Percentiles rank a stretch among this genome's conserved stretches.
These are phyloP conservation scores for Cabera pusaria DNA, from an alignment of 2,888 invertebrate genomes.

Conservation along the genomic window DNA sequence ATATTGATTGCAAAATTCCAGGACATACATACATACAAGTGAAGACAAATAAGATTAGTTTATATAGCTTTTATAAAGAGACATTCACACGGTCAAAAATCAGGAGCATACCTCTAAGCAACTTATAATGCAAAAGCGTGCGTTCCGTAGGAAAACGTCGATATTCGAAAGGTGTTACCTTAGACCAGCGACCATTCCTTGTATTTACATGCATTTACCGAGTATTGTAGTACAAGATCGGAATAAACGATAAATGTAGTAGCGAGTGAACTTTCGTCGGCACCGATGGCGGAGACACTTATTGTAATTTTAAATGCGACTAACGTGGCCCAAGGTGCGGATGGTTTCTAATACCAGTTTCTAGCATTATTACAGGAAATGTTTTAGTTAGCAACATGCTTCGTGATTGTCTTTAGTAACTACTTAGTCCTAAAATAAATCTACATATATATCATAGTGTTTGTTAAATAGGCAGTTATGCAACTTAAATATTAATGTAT, in stretches of 20 bases:
- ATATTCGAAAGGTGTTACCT: slow-evolving; percentile 1
- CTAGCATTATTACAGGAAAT: slow-evolving; percentile 4
- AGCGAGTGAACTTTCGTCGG: slow-evolving; percentile 67
- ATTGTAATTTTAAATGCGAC: slow-evolving; percentile 77
- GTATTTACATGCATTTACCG: slow-evolving; percentile 23
- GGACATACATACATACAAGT: no score
- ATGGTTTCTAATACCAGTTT: slow-evolving; percentile 37
- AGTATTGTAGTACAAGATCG: slow-evolving; percentile 47
- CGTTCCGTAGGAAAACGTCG: background rate
- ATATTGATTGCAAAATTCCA: no score
- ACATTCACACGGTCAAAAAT: no score
- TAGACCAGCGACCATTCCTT: slow-evolving; percentile 12
- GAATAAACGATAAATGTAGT: slow-evolving; percentile 59
- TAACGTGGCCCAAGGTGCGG: slow-evolving; percentile 41
- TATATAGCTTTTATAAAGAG: no score
- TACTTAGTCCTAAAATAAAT: no score
- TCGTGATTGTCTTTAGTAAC: no score
- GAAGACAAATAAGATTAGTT: no score
- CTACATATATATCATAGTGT: no score
- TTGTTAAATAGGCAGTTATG: no score
- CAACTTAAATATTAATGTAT: no score
- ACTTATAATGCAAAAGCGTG: background rate
- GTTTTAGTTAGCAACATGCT: slow-evolving; percentile 2
- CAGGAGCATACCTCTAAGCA: no score
- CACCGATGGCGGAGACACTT: slow-evolving; percentile 60